These are phyloP conservation scores for Lasioglossum figueresi DNA, from an alignment of 2,888 invertebrate genomes.

Conservation along the genomic window DNA sequence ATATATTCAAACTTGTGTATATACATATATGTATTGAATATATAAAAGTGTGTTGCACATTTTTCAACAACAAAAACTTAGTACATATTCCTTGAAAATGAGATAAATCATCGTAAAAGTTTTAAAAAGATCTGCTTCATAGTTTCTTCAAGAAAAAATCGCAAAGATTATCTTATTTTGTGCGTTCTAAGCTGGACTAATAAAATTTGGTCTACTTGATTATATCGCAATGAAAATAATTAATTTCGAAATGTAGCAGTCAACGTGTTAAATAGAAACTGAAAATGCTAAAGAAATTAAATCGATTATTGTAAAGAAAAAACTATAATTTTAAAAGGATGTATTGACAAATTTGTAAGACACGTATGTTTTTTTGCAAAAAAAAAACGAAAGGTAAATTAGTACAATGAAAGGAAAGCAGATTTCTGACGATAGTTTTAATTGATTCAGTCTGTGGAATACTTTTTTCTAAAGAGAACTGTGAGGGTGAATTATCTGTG, in stretches of 20 bases:
- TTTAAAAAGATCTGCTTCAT: background rate
- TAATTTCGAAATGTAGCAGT: background rate
- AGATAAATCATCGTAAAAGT: background rate
- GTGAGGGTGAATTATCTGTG: slow-evolving; percentile 29
- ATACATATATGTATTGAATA: too few species aligned
- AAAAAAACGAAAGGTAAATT: background rate
- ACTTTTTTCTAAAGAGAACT: slow-evolving; percentile 35
- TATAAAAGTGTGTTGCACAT: background rate
- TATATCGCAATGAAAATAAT: background rate
- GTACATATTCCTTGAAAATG: background rate
- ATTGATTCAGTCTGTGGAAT: slow-evolving; percentile 35
- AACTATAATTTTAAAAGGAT: background rate
- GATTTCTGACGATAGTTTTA: slow-evolving; percentile 27
- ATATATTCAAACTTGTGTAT: too few species aligned
- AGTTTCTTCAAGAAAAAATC: background rate
- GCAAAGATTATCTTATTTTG: background rate
- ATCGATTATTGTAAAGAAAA: background rate
- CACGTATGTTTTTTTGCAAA: background rate
- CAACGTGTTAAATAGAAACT: background rate
- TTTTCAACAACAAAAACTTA: background rate
- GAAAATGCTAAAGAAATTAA: background rate
- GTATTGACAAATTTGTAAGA: background rate
- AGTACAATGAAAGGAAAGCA: background rate
- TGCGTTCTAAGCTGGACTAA: background rate
- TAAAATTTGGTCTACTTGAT: background rate